Conservation (phyloP, 1,140 invertebrate genomes). For the Elysia chlorotica region DNA sequence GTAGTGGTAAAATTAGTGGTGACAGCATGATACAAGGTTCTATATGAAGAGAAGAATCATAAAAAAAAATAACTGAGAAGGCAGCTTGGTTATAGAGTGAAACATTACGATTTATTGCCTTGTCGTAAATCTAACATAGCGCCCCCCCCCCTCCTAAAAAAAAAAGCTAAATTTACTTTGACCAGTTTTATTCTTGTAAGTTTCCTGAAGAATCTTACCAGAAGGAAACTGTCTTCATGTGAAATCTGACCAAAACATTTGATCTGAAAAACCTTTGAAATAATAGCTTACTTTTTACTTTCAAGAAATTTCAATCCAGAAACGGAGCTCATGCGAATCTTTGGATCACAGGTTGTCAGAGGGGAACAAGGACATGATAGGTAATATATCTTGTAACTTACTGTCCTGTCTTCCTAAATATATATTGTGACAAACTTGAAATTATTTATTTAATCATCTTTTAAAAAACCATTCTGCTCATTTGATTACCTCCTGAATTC, state of each 20-base stretch:
- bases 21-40: no score
- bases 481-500: no score
- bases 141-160: no score
- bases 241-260: neutral
- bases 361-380: slow-evolving; percentile 67
- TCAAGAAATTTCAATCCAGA: slow-evolving; percentile 78
- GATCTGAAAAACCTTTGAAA: neutral
- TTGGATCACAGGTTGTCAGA: slow-evolving; percentile 80
- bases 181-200: neutral
- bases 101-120: neutral
- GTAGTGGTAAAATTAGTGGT: no score
- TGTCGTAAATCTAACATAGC: no score
- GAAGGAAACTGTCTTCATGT: no score
- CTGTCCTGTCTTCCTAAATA: neutral
- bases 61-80: no score
- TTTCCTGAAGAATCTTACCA: no score
- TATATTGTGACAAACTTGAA: neutral
- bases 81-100: no score
- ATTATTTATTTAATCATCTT: neutral
- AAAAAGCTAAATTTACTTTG: neutral
- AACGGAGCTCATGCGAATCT: slow-evolving; percentile 83
- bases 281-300: neutral
- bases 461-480: neutral
- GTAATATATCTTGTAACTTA: neutral
- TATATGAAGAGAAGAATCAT: no score